Evolutionary conservation across 1,140 invertebrate species (phyloP), one percentile per base, ranked within the genome.

Genomic region (Frieseomelitta varia): DNA sequence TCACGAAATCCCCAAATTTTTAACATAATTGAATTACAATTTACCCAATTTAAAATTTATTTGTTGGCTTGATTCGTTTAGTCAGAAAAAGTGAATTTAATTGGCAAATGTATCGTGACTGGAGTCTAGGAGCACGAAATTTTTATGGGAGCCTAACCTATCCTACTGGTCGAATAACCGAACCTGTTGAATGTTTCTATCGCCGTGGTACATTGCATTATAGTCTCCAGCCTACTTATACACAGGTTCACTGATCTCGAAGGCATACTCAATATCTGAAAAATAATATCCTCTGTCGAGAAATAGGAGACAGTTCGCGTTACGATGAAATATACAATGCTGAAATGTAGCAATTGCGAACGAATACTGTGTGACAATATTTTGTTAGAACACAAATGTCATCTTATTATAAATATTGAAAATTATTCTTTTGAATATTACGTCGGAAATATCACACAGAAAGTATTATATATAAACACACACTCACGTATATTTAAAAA

Each of bases 151-250:
- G 17, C n/a, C 1, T 27, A 11, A 34, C 8, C 65, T 15, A 67
- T 27, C 63, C 63, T 67, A 67, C 65, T 27, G 30, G 19, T 67
- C 27, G 65, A 67, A 67, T 67, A 67, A 67, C 15, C 63, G 27
- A 67, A 67, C 65, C 65, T 67, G 65, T 67, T 67, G 65, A 67
- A 30, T 67, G 65, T 67, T 34, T 67, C 65, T 67, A 67, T 21
- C 15, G 65, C 65, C 17, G 30, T 67, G 8, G 65, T 30, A 30
- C 65, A 21, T 67, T 67, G 27, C 19, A 34, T 67, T 21, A 10
- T 17, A 34, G 27, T 67, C 61, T 17, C 1, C n/a, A 67, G 17
- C 17, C 65, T 67, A 67, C 27, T 30, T 67, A 2, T 30, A 61
- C 24, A n/a, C 14, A 67, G 15, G 8, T 67, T 67, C 65, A 21